Base-by-base conservation (phyloP, 2,888 invertebrate species). In the Zygaena filipendulae region DNA sequence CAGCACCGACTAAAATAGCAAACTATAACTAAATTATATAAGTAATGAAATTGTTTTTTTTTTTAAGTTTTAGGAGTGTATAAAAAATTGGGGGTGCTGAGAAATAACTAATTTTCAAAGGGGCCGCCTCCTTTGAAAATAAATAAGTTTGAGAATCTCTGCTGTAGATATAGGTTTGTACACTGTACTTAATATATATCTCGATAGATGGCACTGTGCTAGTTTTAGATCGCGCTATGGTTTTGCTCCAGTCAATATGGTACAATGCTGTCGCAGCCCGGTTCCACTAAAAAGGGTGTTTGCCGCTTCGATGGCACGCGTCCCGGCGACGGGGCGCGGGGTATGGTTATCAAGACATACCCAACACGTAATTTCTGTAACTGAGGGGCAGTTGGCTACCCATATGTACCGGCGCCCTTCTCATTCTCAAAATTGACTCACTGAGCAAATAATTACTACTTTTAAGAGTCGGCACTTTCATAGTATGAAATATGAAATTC, bases 291-390 rank as follows among this genome's bases (percentile, higher is more conserved):
- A 86, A 87, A 85, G 86, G 86, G 84, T 86, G 85, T 82, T 87
- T 86, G 85, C 82, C 83, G 81, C 87, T 87, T 85, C 30, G 54
- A 87, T 88, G 84, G 82, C 83, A 86, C 87, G 72, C 70, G 67
- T 55, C 71, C 71, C 64, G 62, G 62, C 48, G 37, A 52, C 51
- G 66, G 67, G 24, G 66, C 66, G 84, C 82, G 87, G 88, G 87
- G 89, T 89, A 90, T 89, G 90, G 87, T 71, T 62, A 89, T 90
- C 89, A 88, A 90, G 87, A 89, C 88, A 90, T 90, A 89, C 88
- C 77, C 87, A 88, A 85, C 87, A 89, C 87, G 47, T 82, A 84
- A 90, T 90, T 88, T 90, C 90, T 90, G 68, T 50, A 43, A 48
- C 36, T 39, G 81, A 53, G 86, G 82, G 86, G 87, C 85, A 82